These are phyloP conservation scores for Drosophila pruinosa DNA, from an alignment of 1,140 invertebrate species.

Conservation along the genomic window DNA sequence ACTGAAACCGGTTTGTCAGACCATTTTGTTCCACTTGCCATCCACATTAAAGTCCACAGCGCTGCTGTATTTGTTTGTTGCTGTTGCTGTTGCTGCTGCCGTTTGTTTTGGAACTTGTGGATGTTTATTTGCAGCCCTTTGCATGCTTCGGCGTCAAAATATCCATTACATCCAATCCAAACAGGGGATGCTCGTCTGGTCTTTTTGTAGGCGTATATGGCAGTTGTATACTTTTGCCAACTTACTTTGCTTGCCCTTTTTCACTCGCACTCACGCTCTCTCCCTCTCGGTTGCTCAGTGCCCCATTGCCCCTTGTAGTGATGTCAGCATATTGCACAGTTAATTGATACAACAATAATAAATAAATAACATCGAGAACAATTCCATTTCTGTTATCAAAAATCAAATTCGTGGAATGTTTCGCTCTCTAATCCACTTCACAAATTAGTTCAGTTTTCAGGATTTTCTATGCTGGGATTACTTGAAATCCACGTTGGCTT, in stretches of 20 bases:
- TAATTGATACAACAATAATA: constrained; percentile 58
- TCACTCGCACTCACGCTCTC: background rate
- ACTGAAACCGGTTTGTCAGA: constrained; percentile 40
- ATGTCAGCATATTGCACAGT: constrained; percentile 40
- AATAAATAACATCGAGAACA: constrained; percentile 34
- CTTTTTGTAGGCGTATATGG: constrained; percentile 36
- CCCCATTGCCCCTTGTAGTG: constrained; percentile 42
- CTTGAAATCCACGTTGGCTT: constrained; percentile 45
- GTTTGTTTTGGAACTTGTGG: constrained; percentile 75
- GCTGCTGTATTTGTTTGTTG: constrained; percentile 19
- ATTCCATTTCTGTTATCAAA: constrained; percentile 11
- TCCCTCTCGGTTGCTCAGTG: background rate
- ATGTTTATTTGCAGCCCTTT: constrained; percentile 81
- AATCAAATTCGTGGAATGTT: constrained; percentile 23
- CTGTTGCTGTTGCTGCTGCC: constrained; percentile 11
- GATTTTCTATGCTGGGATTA: constrained; percentile 49
- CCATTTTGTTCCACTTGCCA: constrained; percentile 77
- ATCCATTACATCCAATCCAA: constrained; percentile 82
- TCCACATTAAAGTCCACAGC: constrained; percentile 46
- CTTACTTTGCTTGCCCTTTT: background rate
- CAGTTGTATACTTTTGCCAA: constrained; percentile 7
- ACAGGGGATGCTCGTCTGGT: constrained; percentile 58
- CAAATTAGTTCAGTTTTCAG: constrained; percentile 39
- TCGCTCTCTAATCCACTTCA: constrained; percentile 20
- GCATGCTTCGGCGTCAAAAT: constrained; percentile 80